Conservation (phyloP, 2,113 vertebrate genomes). For the Percina caprodes region DNA sequence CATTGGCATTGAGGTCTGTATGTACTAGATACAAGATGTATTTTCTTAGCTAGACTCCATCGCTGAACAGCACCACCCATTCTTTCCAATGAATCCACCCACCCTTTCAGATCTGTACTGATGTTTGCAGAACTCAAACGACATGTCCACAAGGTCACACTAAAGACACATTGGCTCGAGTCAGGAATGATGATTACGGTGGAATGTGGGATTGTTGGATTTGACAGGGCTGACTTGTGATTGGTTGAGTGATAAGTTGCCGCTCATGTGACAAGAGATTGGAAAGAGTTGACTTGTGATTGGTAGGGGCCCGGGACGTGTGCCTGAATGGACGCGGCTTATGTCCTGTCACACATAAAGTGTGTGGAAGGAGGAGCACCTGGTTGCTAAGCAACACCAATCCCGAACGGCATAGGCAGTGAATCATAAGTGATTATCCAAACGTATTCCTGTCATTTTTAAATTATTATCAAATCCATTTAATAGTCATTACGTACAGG, state of each 20-base stretch:
- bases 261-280: slow-evolving; percentile 64
- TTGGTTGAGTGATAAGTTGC: slow-evolving; percentile 58
- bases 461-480: slow-evolving; percentile 53
- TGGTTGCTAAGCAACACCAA: slow-evolving; percentile 57
- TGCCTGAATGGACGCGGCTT: slow-evolving; percentile 15
- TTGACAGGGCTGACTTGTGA: slow-evolving; percentile 64
- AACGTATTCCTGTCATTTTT: slow-evolving; percentile 53
- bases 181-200: slow-evolving; percentile 48
- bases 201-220: slow-evolving; percentile 64
- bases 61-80: background rate
- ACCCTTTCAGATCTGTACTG: background rate
- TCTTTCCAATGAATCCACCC: background rate
- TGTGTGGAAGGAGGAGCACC: slow-evolving; percentile 37
- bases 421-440: slow-evolving; percentile 73
- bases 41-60: background rate
- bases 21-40: no score
- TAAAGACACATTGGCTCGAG: slow-evolving; percentile 31
- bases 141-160: slow-evolving; percentile 53
- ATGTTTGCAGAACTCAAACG: background rate
- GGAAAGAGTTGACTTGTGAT: slow-evolving; percentile 64
- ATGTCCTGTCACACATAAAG: slow-evolving; percentile 57
- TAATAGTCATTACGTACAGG: slow-evolving; percentile 33
- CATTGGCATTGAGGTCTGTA: no score
- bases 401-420: slow-evolving; percentile 43
- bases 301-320: slow-evolving; percentile 26